A percentile compares a stretch with the other conserved stretches of the same genome.
Evolutionary conservation across 2,797 vertebrate species (phyloP).

Genomic region (Carcharodon carcharias): DNA sequence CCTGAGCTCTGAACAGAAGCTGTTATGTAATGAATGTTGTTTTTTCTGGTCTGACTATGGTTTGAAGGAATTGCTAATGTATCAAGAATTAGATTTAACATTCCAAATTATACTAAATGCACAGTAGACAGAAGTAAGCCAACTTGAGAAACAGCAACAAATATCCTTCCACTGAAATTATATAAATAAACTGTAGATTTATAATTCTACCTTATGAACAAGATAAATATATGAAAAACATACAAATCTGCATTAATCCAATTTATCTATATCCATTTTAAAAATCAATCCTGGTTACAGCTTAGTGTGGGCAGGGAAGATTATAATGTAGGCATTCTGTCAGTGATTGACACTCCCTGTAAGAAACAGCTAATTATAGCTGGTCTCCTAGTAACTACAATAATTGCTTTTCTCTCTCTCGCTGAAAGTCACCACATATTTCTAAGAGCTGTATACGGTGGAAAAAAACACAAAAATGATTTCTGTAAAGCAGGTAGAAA

Average conservation of each 20-base stretch:
- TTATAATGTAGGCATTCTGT: conserved; percentile 27
- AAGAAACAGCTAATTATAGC: conserved; percentile 36
- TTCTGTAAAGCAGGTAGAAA: neutral
- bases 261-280: conserved; percentile 8
- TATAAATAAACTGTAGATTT: neutral
- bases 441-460: neutral
- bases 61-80: neutral
- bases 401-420: conserved; percentile 34
- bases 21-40: neutral
- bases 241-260: neutral
- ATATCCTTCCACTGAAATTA: neutral
- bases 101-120: neutral
- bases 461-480: neutral
- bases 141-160: neutral
- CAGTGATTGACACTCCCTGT: conserved; percentile 28
- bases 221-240: neutral
- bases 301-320: neutral
- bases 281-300: conserved; percentile 3
- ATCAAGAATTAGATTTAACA: conserved; percentile 3
- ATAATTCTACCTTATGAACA: neutral
- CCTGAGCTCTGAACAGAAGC: neutral
- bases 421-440: conserved; percentile 27
- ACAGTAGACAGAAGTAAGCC: too few species aligned
- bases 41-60: neutral
- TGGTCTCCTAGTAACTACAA: conserved; percentile 37